Percentiles rank a stretch among this genome's conserved stretches.
Evolutionary conservation across 2,797 vertebrate species (phyloP).

Genomic region (Manis crassicaudata): DNA sequence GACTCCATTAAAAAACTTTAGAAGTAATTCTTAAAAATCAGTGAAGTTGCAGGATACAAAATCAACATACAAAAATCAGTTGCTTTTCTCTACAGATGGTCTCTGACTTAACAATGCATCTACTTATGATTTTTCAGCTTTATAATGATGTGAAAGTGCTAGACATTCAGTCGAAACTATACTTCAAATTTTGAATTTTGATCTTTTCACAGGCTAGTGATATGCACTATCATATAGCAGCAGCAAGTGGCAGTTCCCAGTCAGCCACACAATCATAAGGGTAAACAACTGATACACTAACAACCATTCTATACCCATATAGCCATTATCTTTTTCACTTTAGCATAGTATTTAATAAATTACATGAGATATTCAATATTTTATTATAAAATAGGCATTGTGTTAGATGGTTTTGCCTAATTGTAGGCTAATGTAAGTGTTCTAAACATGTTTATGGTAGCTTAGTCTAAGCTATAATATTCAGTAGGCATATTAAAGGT

Average conservation of each 20-base stretch:
- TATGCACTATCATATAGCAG: neutral
- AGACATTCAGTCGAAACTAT: neutral
- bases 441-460: neutral
- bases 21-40: neutral
- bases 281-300: neutral
- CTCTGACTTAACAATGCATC: neutral
- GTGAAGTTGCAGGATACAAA: neutral
- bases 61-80: neutral
- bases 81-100: neutral
- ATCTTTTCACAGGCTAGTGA: neutral
- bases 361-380: neutral
- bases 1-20: neutral
- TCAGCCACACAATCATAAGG: neutral
- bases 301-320: neutral
- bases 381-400: neutral
- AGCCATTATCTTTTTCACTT: neutral
- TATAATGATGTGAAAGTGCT: neutral
- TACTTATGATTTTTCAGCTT: neutral
- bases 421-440: neutral
- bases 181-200: neutral
- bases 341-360: neutral
- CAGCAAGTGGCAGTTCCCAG: neutral
- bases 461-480: neutral
- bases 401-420: neutral
- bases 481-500: neutral